Percentiles rank a stretch among this genome's conserved stretches.
These are phyloP conservation scores for Tetranychus truncatus DNA, from an alignment of 2,888 invertebrate species.

Conservation along the genomic window DNA sequence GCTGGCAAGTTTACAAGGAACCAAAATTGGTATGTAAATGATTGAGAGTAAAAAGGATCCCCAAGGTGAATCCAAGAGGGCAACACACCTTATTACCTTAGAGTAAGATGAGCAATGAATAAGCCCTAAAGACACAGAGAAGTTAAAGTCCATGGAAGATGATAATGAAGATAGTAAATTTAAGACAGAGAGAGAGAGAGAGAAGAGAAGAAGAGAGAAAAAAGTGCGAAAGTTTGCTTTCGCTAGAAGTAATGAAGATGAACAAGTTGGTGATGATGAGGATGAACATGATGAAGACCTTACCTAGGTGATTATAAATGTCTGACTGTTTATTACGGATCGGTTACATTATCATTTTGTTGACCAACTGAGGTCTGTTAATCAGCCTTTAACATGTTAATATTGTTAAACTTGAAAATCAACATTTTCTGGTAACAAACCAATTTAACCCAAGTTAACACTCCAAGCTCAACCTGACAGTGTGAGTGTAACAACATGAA, in stretches of 20 bases:
- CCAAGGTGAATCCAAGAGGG: background rate
- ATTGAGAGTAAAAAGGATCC: background rate
- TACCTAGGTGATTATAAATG: background rate
- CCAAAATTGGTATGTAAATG: conserved; percentile 1
- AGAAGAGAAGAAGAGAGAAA: background rate
- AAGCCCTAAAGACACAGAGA: background rate
- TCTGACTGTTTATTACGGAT: background rate
- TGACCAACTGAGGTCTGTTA: no score
- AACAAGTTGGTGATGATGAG: conserved; percentile 6
- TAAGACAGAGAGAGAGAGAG: background rate
- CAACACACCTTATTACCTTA: background rate
- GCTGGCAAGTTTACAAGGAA: background rate
- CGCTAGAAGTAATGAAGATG: background rate
- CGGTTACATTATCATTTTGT: no score
- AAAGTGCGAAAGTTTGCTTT: background rate
- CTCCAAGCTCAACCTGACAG: no score
- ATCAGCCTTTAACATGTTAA: no score
- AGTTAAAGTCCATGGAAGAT: background rate
- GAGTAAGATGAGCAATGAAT: background rate
- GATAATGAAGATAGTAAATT: background rate
- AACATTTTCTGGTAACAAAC: no score
- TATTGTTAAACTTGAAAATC: no score
- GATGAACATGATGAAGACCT: background rate
- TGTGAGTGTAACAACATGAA: no score
- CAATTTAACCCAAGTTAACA: no score